phyloP scores from a whole-genome alignment of 2,113 vertebrate species.

The Xenotilapia longispinis region DNA sequence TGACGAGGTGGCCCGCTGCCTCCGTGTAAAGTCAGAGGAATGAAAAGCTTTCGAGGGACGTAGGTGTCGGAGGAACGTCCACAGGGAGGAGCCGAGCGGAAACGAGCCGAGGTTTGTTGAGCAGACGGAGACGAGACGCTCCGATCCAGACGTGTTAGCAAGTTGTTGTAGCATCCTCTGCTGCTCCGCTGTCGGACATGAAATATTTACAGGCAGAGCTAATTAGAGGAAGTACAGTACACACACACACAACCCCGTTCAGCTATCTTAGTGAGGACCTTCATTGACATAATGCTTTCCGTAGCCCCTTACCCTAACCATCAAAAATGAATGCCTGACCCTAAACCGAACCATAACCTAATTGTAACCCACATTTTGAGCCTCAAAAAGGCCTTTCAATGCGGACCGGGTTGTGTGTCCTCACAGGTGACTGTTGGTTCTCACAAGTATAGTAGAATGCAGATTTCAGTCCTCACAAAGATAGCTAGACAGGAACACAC shows the following conservation, averaged over 20 bases:
- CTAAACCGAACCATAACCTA: accelerated
- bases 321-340: not conserved
- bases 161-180: not conserved
- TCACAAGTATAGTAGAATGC: not conserved
- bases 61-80: not conserved
- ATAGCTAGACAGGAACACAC: not conserved
- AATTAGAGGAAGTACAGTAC: slow-evolving; percentile 7
- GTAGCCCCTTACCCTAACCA: not conserved
- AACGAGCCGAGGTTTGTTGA: not conserved
- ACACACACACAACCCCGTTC: not conserved
- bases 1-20: not conserved
- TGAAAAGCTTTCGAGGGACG: not conserved
- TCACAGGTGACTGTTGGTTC: not conserved
- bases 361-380: not conserved
- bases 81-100: not conserved
- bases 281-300: not conserved
- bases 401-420: not conserved
- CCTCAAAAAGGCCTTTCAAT: no score
- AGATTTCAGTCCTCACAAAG: not conserved
- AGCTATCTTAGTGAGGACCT: not conserved
- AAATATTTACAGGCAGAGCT: slow-evolving; percentile 26
- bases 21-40: not conserved
- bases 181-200: not conserved
- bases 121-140: not conserved
- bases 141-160: not conserved